Percentiles rank a stretch among this genome's conserved stretches.
Evolutionary conservation across 1,140 invertebrate species (phyloP).

Genomic region (Dryas iulia): DNA sequence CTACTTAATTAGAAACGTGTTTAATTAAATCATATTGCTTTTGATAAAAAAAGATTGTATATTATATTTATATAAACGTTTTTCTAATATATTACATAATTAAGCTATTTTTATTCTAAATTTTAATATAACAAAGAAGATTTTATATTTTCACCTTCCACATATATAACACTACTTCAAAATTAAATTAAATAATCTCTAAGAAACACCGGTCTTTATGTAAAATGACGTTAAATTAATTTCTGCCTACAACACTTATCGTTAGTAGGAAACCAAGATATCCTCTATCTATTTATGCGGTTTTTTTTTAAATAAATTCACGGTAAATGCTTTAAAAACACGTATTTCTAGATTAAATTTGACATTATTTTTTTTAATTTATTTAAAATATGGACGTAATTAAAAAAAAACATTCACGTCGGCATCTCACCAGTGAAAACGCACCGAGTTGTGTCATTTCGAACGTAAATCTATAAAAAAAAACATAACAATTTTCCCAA

Average conservation of each 20-base stretch:
- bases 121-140: not conserved
- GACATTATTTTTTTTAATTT: not conserved
- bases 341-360: not conserved
- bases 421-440: conserved; percentile 3
- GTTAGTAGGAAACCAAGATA: conserved; percentile 31
- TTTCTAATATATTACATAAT: not conserved
- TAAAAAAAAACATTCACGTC: conserved; percentile 25
- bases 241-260: conserved; percentile 16
- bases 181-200: conserved; percentile 16
- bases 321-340: not conserved
- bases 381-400: conserved; percentile 12
- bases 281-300: conserved; percentile 13
- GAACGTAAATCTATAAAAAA: not conserved
- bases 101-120: not conserved
- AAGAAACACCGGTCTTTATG: not conserved
- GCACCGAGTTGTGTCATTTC: conserved; percentile 35
- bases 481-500: conserved; percentile 32
- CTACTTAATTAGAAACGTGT: no score
- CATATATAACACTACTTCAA: conserved; percentile 12
- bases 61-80: no score
- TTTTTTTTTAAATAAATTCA: conserved; percentile 14
- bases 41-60: no score
- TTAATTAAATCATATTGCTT: not conserved
- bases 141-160: not conserved
- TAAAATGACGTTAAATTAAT: not conserved